Conservation (phyloP, 2,797 vertebrate genomes). For the Poecile montanus region DNA sequence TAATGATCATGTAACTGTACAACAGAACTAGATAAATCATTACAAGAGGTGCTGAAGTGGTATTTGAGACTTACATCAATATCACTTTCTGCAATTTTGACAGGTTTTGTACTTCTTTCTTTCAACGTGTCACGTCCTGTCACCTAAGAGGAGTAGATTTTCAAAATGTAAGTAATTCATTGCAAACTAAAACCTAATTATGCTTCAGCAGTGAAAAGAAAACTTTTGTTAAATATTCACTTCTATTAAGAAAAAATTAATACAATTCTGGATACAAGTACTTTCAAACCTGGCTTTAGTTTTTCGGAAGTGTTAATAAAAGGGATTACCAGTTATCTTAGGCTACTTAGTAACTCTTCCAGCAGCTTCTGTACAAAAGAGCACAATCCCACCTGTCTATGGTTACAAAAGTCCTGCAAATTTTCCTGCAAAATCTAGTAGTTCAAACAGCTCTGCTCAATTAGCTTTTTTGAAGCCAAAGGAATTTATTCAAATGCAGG, state of each 20-base stretch:
- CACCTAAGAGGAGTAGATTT: slow-evolving; percentile 80
- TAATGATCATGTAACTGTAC: not conserved
- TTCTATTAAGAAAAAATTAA: not conserved
- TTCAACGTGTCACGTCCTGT: slow-evolving; percentile 88
- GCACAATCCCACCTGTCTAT: not conserved
- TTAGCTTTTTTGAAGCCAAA: not conserved
- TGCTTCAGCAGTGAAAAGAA: not conserved
- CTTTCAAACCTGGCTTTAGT: not conserved
- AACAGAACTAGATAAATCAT: not conserved
- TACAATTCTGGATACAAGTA: not conserved
- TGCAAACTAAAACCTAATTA: not conserved
- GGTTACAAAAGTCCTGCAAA: not conserved
- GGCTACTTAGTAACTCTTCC: not conserved
- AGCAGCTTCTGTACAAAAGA: not conserved
- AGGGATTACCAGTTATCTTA: not conserved
- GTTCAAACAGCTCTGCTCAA: not conserved
- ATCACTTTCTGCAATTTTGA: slow-evolving; percentile 97
- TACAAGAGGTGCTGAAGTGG: not conserved
- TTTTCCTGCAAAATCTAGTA: not conserved
- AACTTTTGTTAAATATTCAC: not conserved
- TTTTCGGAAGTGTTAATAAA: not conserved
- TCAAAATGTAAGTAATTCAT: not conserved
- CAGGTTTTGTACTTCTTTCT: slow-evolving; percentile 86
- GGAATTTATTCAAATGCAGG: not conserved
- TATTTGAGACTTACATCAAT: slow-evolving; percentile 87